These are phyloP conservation scores for Drosophila melanogaster DNA, from an alignment of 1,140 invertebrate species.

Conservation along the genomic window Release_6_plus_ISO1_MT NC_004354.4:10191501-10192000, in stretches of 20 bases:
- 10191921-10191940: slow-evolving; percentile 67
- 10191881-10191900: slow-evolving; percentile 76
- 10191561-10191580: slow-evolving; percentile 30
- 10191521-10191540: slow-evolving; percentile 68
- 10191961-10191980: slow-evolving; percentile 71
- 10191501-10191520: slow-evolving; percentile 75
- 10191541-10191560: slow-evolving; percentile 40
- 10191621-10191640: slow-evolving; percentile 17
- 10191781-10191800: slow-evolving; percentile 54
- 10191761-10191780: slow-evolving; percentile 18
- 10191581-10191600: slow-evolving; percentile 27
- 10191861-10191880: slow-evolving; percentile 79
- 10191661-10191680: slow-evolving; percentile 27
- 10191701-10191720: slow-evolving; percentile 28
- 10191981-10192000: slow-evolving; percentile 67
- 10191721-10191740: slow-evolving; percentile 46
- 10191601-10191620: slow-evolving; percentile 25
- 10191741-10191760: not conserved
- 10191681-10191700: slow-evolving; percentile 23
- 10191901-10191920: slow-evolving; percentile 67
- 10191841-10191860: slow-evolving; percentile 79
- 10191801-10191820: slow-evolving; percentile 67
- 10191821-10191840: slow-evolving; percentile 74
- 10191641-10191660: slow-evolving; percentile 22
- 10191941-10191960: slow-evolving; percentile 74